Base-by-base conservation (phyloP, 2,797 vertebrate genomes). In the Centropyge bicolor region DNA sequence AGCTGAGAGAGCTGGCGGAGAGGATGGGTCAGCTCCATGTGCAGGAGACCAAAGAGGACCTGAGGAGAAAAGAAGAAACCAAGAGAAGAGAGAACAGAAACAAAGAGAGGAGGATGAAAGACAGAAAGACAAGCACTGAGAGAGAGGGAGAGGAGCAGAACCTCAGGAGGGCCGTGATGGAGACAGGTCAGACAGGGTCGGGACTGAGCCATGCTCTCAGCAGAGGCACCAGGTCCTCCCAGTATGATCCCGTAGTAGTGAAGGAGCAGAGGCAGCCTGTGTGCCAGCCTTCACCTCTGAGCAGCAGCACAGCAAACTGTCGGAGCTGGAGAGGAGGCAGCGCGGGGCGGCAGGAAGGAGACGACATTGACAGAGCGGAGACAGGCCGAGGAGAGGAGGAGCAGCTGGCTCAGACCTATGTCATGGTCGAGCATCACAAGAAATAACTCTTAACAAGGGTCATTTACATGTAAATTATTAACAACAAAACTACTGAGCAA, bases 121-220 rank as follows among this genome's bases (percentile, higher is more conserved):
- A 38, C 17, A 51, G 13, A 24, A 67, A 71, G 54, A 3, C 8
- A 0, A 71, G 35, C 22, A 64, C 92, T 60, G 86, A 93, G 78
- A 60, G 16, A n/a, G 69, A 63, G 0, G 13, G 5, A 1, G 60
- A 41, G 0, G 66, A 68, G 17, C 22, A 41, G 65, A 74, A 68
- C 16, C 78, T 95, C 7, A 87, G 3, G 0, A 91, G 86, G 60
- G 92, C 95, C 17, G 67, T 85, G 54, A 91, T 95, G 74, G 93
- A 95, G 86, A 94, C 88, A 0, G 64, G 85, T 45, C 51, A 95
- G 86, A 94, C 88, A 0, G 64, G 85, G 40, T 46, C 55, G n/a
- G 54, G 14, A 1, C 64, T 1, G 17, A 60, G 35, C 35, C 35
- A 7, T 3, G 49, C 56, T 35, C 27, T 40, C 17, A 24, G 19